Conservation (phyloP, 35 echinoderm and acorn worm genomes). For the Holothuria glaberrima region DNA sequence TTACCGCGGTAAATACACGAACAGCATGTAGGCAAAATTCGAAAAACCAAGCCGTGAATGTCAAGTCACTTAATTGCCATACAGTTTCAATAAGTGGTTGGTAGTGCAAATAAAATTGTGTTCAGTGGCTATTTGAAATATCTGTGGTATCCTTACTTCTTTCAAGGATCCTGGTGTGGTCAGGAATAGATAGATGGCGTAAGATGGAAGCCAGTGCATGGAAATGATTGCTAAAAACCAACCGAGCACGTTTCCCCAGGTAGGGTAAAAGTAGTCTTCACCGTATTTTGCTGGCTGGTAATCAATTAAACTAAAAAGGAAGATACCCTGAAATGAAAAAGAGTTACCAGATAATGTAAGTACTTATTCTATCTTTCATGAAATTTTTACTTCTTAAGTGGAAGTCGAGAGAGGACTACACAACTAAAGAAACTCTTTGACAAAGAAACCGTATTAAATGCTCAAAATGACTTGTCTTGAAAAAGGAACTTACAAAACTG, state of each 20-base stretch:
- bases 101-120: no score
- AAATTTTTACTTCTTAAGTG: background rate
- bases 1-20: no score
- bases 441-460: no score
- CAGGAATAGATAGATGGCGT: conserved; percentile 78
- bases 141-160: conserved; percentile 64
- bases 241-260: conserved; percentile 90
- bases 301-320: conserved; percentile 84
- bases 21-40: no score
- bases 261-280: conserved; percentile 81
- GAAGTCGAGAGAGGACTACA: background rate
- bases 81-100: no score
- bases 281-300: conserved; percentile 81
- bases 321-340: conserved; percentile 77
- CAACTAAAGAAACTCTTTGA: no score
- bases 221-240: conserved; percentile 88
- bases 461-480: no score
- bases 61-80: no score
- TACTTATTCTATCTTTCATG: background rate
- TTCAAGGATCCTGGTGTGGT: conserved; percentile 73
- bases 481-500: conserved; percentile 70
- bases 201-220: conserved; percentile 91
- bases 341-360: background rate
- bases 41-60: no score
- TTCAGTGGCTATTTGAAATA: background rate